These are phyloP conservation scores for Sebastes hopkinsi DNA, from an alignment of 2,797 vertebrate genomes.

Conservation along the genomic window DNA sequence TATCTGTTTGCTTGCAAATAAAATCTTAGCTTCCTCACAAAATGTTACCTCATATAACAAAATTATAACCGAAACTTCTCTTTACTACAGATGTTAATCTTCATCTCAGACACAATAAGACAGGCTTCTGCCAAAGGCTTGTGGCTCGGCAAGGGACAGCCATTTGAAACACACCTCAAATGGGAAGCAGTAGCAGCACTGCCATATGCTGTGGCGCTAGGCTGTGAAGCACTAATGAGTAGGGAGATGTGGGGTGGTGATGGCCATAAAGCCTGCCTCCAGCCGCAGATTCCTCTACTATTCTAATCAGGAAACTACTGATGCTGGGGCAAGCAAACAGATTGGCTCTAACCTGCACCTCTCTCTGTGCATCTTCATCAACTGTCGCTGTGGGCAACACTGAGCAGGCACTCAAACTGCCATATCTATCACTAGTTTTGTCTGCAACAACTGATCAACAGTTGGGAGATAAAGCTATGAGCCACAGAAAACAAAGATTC, in stretches of 20 bases:
- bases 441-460: constrained; percentile 61
- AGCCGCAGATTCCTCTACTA: constrained; percentile 61
- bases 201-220: constrained; percentile 75
- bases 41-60: constrained; percentile 3
- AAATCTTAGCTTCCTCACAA: neutral
- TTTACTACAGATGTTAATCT: constrained; percentile 65
- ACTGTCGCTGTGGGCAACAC: constrained; percentile 62
- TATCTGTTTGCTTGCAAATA: neutral
- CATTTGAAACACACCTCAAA: constrained; percentile 71
- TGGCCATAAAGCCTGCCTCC: constrained; percentile 76
- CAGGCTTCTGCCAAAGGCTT: constrained; percentile 58
- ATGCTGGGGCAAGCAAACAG: constrained; percentile 52
- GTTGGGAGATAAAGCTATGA: constrained; percentile 47
- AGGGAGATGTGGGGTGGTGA: constrained; percentile 59
- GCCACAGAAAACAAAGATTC: constrained; percentile 26
- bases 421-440: constrained; percentile 54
- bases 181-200: constrained; percentile 63
- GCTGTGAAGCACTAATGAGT: constrained; percentile 77
- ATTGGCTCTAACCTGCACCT: constrained; percentile 67
- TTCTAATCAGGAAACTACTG: constrained; percentile 72
- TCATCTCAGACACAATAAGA: constrained; percentile 67
- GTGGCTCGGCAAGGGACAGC: constrained; percentile 61
- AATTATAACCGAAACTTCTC: constrained; percentile 16
- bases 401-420: constrained; percentile 52
- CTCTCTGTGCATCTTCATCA: constrained; percentile 65